Conservation (phyloP, 2,888 invertebrate genomes). For the Calliphora vomitoria region DNA sequence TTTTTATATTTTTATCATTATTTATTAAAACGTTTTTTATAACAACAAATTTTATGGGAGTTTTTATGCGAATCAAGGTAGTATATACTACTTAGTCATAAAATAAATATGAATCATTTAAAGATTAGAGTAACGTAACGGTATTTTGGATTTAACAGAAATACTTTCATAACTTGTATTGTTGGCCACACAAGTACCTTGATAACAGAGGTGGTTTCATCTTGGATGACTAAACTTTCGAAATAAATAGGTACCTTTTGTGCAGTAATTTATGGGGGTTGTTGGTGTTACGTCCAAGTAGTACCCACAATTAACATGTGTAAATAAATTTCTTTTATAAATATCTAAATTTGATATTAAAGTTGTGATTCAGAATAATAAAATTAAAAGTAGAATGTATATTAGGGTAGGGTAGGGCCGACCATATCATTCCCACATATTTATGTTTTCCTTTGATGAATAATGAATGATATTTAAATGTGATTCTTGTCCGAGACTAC, state of each 20-base stretch:
- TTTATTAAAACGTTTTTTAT: neutral
- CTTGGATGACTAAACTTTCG: constrained; percentile 18
- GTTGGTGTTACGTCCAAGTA: too few species aligned
- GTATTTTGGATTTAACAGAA: neutral
- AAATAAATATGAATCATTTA: constrained; percentile 35
- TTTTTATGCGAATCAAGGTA: neutral
- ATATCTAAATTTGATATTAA: too few species aligned
- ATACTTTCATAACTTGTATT: neutral
- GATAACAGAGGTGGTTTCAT: neutral
- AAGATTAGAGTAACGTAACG: constrained; percentile 3
- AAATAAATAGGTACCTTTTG: neutral
- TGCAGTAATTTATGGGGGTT: too few species aligned
- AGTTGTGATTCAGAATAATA: too few species aligned
- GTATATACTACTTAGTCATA: neutral
- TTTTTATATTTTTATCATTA: neutral
- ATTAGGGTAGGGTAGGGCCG: too few species aligned
- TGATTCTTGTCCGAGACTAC: too few species aligned
- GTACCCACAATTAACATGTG: too few species aligned
- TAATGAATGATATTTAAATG: too few species aligned
- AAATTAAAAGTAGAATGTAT: too few species aligned
- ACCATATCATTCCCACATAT: too few species aligned
- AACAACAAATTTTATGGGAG: neutral
- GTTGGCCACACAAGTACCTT: neutral
- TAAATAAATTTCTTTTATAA: too few species aligned
- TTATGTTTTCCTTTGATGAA: too few species aligned